Conservation (phyloP, 2,797 vertebrate genomes). For the Coluber constrictor region DNA sequence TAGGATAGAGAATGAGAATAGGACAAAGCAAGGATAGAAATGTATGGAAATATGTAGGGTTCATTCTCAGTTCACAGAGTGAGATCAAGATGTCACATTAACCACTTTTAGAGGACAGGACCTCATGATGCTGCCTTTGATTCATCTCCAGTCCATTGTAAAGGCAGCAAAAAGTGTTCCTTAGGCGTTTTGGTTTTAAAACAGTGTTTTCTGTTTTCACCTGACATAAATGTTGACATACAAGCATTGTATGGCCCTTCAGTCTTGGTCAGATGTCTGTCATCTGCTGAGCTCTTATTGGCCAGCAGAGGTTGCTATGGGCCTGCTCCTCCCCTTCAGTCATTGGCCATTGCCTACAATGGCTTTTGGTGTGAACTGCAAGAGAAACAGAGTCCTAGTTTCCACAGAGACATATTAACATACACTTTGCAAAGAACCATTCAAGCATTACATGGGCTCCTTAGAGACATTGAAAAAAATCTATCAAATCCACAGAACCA, state of each 20-base stretch:
- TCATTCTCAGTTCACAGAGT: not conserved
- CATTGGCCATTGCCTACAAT: not conserved
- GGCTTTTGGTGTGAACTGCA: not conserved
- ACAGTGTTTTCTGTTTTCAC: not conserved
- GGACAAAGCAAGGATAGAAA: not conserved
- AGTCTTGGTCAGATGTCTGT: not conserved
- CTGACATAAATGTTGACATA: not conserved
- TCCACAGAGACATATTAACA: not conserved
- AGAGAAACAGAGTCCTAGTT: not conserved
- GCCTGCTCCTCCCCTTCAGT: not conserved
- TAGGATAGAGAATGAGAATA: too few species aligned
- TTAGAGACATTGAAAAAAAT: not conserved
- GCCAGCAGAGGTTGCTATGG: not conserved
- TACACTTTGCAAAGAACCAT: not conserved
- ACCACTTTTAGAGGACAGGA: not conserved
- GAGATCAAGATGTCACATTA: not conserved
- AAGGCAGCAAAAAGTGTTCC: not conserved
- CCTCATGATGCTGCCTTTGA: not conserved
- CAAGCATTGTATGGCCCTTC: not conserved
- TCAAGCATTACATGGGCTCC: not conserved
- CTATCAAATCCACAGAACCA: not conserved
- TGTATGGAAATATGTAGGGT: not conserved
- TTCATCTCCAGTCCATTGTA: not conserved
- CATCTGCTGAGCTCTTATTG: not conserved
- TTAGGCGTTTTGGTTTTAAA: not conserved